Conservation (phyloP, 2,888 invertebrate species). For the Parnassius smintheus region DNA sequence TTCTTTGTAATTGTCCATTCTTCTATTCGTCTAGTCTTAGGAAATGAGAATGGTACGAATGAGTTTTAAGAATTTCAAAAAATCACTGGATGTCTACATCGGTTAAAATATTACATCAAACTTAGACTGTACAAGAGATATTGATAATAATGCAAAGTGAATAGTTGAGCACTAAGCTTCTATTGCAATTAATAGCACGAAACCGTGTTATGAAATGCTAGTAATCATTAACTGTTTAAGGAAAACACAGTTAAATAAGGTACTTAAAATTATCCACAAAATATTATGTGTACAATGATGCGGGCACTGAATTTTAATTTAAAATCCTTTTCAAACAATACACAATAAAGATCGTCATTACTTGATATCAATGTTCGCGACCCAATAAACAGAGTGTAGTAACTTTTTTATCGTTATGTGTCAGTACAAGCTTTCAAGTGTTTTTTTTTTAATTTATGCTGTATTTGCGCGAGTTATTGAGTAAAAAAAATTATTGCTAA, state of each 20-base stretch:
- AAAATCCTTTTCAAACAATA: conserved; percentile 37
- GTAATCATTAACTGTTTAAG: conserved; percentile 33
- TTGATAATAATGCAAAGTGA: conserved; percentile 1
- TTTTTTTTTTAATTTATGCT: no score
- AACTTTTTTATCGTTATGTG: conserved; percentile 26
- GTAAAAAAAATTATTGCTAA: no score
- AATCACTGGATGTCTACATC: no score
- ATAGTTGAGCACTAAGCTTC: conserved; percentile 4
- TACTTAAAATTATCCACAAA: conserved; percentile 28
- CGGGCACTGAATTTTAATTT: conserved; percentile 38
- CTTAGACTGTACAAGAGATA: background rate
- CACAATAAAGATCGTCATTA: conserved; percentile 40
- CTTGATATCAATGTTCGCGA: conserved; percentile 35
- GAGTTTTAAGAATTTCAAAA: no score
- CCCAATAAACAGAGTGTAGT: conserved; percentile 34
- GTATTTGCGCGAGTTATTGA: no score
- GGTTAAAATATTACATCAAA: no score
- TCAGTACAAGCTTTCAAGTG: no score
- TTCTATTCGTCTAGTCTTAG: background rate
- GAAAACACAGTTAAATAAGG: conserved; percentile 40
- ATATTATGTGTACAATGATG: conserved; percentile 31
- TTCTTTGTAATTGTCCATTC: conserved; percentile 33
- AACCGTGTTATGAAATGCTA: conserved; percentile 18
- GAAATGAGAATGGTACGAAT: no score
- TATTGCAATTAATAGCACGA: conserved; percentile 13